Base-by-base conservation (phyloP, 2,888 invertebrate genomes). In the Ophion obscuratus region DNA sequence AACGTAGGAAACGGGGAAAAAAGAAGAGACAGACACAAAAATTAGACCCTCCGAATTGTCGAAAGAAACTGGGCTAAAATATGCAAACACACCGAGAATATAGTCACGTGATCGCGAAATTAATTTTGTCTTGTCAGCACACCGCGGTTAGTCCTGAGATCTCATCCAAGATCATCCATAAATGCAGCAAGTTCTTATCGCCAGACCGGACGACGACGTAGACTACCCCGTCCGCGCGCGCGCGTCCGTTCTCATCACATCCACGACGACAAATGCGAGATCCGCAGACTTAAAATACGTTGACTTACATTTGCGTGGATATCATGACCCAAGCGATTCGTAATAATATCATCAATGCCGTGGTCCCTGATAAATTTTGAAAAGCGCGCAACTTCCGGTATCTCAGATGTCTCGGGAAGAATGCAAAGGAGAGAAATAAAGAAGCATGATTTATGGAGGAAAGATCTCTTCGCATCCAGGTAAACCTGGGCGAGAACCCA, bases 11-110 rank as follows among this genome's bases (percentile, higher is more conserved):
- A 59, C 59, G 59, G 78, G 73, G 73, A 82, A 70, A 40, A 66
- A 74, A 53, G n/a, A 77, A 76, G 82, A 11, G 67, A 67, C 67
- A 53, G 61, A 31, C 66, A 86, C 83, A 89, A 85, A 11, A 78
- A 75, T 74, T 73, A 73, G 86, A 85, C 85, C 73, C 76, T 77
- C 67, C 61, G 70, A 40, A 83, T 74, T 80, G 86, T 86, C 86
- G 88, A 91, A 86, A 93, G 92, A 93, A 86, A 93, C 89, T 92
- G 91, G 92, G 91, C 92, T 93, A 92, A 93, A 92, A 92, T 93
- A 93, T 92, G 90, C 91, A 89, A 90, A 88, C 89, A 87, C 88
- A 88, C 87, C n/a, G n/a, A 20, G 17, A 53, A 24, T 85, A 76
- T 74, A 71, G 79, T 82, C 79, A 76, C 71, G 77, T 74, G 79